phyloP scores from a whole-genome alignment of 2,113 vertebrate species.

The Hemicordylus capensis region DNA sequence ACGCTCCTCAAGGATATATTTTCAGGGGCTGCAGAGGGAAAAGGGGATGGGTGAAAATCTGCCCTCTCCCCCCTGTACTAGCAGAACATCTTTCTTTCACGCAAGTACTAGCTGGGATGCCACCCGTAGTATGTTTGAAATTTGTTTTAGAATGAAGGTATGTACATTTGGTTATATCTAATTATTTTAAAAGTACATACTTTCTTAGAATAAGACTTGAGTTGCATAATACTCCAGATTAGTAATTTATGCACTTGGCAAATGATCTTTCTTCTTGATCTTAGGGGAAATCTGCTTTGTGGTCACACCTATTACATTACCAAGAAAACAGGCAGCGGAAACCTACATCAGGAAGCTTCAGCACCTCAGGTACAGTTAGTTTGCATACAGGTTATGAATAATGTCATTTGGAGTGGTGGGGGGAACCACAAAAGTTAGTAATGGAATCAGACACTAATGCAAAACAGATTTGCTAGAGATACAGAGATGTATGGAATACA shows the following conservation, averaged over 20 bases:
- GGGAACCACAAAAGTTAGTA: background rate
- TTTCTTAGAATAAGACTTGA: background rate
- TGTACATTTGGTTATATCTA: too few relatives aligned
- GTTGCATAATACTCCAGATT: background rate
- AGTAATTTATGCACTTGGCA: background rate
- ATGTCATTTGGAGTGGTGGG: background rate
- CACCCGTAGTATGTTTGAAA: too few relatives aligned
- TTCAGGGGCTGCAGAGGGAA: too few relatives aligned
- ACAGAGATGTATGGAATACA: background rate
- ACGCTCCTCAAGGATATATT: too few relatives aligned
- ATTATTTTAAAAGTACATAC: background rate
- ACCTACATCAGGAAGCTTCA: conserved; percentile 85
- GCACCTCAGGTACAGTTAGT: conserved; percentile 82
- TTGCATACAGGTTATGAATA: background rate
- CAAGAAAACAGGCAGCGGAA: conserved; percentile 94
- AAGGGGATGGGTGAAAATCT: too few relatives aligned
- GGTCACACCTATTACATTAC: conserved; percentile 97
- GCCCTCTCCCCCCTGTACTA: too few relatives aligned
- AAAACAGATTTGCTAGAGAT: background rate
- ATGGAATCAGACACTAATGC: background rate
- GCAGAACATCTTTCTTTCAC: too few relatives aligned
- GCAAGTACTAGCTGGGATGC: too few relatives aligned
- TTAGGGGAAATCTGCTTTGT: conserved; percentile 97
- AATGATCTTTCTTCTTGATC: conserved; percentile 33
- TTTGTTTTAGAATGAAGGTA: too few relatives aligned